Base-by-base conservation (phyloP, 2,797 vertebrate species). In the Telmatherina bonti region DNA sequence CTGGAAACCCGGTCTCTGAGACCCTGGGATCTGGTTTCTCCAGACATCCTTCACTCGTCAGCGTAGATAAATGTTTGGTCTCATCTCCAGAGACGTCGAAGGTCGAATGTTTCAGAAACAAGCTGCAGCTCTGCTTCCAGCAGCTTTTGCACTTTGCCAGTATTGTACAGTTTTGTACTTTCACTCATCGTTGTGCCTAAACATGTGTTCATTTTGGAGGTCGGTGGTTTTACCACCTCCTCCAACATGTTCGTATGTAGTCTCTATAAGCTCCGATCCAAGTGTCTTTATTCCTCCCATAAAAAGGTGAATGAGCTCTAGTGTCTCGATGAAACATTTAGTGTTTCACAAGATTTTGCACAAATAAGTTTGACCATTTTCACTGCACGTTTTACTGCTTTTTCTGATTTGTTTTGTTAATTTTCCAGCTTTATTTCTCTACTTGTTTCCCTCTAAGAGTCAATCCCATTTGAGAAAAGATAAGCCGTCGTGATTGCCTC, bases 171-270 rank as follows among this genome's bases (percentile, higher is more conserved):
- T 86, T 86, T 85, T 73, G 35, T 81, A 70, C 49, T 36, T 3
- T 78, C 70, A 30, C 70, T 82, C 85, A 76, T 89, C 66, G 20
- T 79, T 9, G 86, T 89, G 86, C 89, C 83, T 89, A 9, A 41
- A 75, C 53, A 75, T 49, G 52, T 60, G 33, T 30, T 62, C 67
- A 47, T 56, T 67, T 47, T 2, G 20, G 55, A 70, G 56, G 56
- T 35, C 33, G 43, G n/a, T 26, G 2, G 54, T 69, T 56, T 0
- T 63, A 26, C n/a, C 0, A 22, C 30, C 77, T 38, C 26, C 71
- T 67, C 74, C 62, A 58, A 70, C 26, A 58, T 36, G 1, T 53
- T 85, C 58, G 78, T 86, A 83, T 58, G 78, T 60, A 69, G 72
- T 76, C 62, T 76, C 36, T 68, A 83, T 70, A 70, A 86, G 79